Evolutionary conservation across 2,888 invertebrate genomes (phyloP), one percentile per base, ranked within the genome.

Genomic region (Chymomyza caudatula): DNA sequence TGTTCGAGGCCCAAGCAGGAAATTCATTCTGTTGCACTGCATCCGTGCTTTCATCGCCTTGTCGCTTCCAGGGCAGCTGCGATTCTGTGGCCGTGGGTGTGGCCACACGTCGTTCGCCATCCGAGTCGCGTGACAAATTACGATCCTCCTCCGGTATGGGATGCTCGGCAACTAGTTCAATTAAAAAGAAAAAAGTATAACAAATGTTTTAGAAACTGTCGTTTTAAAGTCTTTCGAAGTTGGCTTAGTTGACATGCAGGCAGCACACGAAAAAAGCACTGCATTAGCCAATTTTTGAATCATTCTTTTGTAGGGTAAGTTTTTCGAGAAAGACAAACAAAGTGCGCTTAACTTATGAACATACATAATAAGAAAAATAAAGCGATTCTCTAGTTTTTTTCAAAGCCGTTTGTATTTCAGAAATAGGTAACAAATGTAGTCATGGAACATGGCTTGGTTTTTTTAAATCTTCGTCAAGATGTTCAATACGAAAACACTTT

Each of bases 1-100:
- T 96, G 90, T 97, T 98, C 42, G 96, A 96, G 52, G 97, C 97
- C 98, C 98, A 98, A 13, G 97, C 94, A 11, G 98, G 98, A 88
- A 97, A 97, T 90, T 98, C 97, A 51, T 95, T 95, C 88, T 96
- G 96, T 83, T 95, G 93, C 59, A 94, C 90, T 77, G 94, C 93
- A 78, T 93, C 92, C 89, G 93, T 93, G 19, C 93, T 93, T 65
- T 92, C 92, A 61, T 94, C 94, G 85, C 95, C 96, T 71, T 93
- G 93, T 4, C 97, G 93, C 91, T 97, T 97, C 97, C 98, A 98
- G 59, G 98, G 98, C 87, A 97, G 92, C 92, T 96, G 94, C 53
- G 95, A 95, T 91, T 97, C 97, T 1, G 96, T 96, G 2, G 96
- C 96, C 2, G 97, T 97, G 25, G 96, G 97, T 56, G 96, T 96